Conservation (phyloP, 2,888 invertebrate species). For the Carterocephalus palaemon region DNA sequence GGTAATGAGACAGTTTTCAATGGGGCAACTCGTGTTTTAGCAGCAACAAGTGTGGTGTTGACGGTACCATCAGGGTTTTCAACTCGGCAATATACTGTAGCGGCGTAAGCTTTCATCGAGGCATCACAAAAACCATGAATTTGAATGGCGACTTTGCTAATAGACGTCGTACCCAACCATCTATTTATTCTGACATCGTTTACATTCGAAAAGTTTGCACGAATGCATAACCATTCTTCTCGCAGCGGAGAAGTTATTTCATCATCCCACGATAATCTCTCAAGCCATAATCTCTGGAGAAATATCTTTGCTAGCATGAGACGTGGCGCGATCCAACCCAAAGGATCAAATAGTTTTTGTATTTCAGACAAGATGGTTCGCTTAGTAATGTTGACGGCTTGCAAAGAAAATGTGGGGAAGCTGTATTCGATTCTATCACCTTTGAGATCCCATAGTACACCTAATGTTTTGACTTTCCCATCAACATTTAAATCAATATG, state of each 20-base stretch:
- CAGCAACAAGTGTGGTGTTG: too few relatives aligned
- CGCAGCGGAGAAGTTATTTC: not conserved
- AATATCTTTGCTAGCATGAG: conserved; percentile 23
- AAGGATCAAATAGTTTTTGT: conserved; percentile 28
- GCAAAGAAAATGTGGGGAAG: not conserved
- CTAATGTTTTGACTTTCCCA: conserved; percentile 2
- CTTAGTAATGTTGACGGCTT: conserved; percentile 12
- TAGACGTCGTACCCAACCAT: not conserved
- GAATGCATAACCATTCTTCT: conserved; percentile 2
- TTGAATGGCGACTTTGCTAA: conserved; percentile 10
- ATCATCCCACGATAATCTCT: not conserved
- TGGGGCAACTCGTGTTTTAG: too few relatives aligned
- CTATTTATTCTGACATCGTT: not conserved
- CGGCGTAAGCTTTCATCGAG: conserved; percentile 24
- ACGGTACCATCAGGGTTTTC: too few relatives aligned
- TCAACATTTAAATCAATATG: conserved; percentile 6
- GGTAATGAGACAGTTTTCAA: not conserved
- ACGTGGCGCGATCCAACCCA: conserved; percentile 28
- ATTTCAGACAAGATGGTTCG: conserved; percentile 26
- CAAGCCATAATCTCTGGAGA: conserved; percentile 7
- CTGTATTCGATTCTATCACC: conserved; percentile 4
- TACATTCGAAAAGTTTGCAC: not conserved
- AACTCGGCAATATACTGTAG: conserved; percentile 27
- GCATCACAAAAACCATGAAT: conserved; percentile 26
- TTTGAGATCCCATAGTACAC: conserved; percentile 2